Base-by-base conservation (phyloP, 1,140 invertebrate genomes). In the Eueides isabella region DNA sequence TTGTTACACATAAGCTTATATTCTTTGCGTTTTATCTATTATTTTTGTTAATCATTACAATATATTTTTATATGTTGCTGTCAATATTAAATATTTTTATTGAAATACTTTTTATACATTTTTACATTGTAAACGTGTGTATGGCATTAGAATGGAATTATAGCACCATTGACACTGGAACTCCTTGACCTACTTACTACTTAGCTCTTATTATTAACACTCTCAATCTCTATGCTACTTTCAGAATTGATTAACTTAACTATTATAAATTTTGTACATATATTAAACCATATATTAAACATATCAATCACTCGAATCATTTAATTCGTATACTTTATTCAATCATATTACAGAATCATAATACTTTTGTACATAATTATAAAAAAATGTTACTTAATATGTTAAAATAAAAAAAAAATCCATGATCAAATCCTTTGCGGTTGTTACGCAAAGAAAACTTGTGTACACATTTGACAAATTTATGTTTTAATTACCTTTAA, bases 181-280 rank as follows among this genome's bases (percentile, higher is more conserved):
- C 74, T 82, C 89, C 89, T 91, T 91, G 89, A 89, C 87, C 84
- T 74, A 84, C 77, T 80, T 76, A 84, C 78, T 80, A 79, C 67
- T 79, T 75, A 71, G 62, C 82, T 85, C 79, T 75, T 76, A 85
- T 85, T 87, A 81, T 85, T 85, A 80, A 79, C 81, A 80, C 80
- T 85, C 74, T 75, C 19, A 55, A 55, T 55, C 48, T 55, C 48
- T 26, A 55, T 55, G 11, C 23, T 23, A 26, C 23, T 55, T 55
- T 55, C 48, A 55, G 48, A 55, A 26, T 26, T 9, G n/a, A 11
- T n/a, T n/a, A n/a, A n/a, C n/a, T n/a, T n/a, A n/a, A 55, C 5
- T 23, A 11, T 48, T 23, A 55, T 80, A 72, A 80, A 77, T 72
- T 81, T 74, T 67, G 76, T 78, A 67, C 65, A 71, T n/a, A 44